Evolutionary conservation across 53 echinoderm and acorn worm species (phyloP).

Genomic region (Holothuria leucospilota): DNA sequence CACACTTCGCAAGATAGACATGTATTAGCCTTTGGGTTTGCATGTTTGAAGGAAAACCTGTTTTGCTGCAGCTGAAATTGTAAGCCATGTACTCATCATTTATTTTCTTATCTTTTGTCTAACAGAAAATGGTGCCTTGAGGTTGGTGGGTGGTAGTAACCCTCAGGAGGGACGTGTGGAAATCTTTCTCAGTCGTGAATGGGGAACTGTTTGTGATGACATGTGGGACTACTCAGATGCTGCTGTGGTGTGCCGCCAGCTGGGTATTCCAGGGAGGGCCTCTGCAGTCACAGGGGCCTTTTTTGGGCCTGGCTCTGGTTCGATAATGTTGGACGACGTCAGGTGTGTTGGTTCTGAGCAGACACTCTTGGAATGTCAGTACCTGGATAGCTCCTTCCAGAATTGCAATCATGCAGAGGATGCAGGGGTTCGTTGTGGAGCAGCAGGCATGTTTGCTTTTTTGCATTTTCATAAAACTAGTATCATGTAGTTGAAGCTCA

Average conservation of each 20-base stretch:
- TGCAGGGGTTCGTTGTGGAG: conserved; percentile 16
- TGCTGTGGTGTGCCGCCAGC: conserved; percentile 10
- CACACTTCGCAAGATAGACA: no score
- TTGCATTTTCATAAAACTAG: no score
- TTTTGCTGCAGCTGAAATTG: no score
- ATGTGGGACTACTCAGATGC: neutral
- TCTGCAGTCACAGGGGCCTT: neutral
- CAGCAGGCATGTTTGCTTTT: neutral
- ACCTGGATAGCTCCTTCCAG: neutral
- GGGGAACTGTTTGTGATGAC: conserved; percentile 12
- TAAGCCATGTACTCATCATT: no score
- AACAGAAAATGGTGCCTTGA: no score
- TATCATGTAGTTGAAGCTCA: no score
- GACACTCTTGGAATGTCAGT: neutral
- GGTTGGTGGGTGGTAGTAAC: neutral
- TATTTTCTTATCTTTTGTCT: no score
- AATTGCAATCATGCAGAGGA: neutral
- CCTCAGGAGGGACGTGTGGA: conserved; percentile 2
- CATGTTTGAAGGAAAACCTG: no score
- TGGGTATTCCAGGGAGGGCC: neutral
- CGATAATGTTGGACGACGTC: neutral
- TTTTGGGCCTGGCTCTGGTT: neutral
- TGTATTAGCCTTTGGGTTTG: no score
- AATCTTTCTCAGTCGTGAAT: neutral
- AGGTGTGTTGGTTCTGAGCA: neutral